Percentiles rank a stretch among this genome's conserved stretches.
Conservation (phyloP, 2,888 invertebrate species). For the Drosophila parthenogenetica region DNA sequence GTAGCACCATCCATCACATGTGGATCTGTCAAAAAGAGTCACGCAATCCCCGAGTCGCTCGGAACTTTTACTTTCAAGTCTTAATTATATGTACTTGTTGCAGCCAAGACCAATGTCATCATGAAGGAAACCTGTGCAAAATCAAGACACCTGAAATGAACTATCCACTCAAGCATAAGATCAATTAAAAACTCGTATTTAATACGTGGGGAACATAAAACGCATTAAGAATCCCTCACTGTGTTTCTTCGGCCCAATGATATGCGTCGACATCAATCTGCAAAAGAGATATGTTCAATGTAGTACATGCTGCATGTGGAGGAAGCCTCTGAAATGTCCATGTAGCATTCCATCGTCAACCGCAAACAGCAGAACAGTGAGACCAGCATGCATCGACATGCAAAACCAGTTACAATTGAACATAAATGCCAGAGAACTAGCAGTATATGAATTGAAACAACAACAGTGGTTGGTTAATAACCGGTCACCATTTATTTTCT, state of each 20-base stretch:
- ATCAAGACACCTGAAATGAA: constrained; percentile 7
- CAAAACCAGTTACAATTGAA: constrained; percentile 60
- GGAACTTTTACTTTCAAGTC: constrained; percentile 48
- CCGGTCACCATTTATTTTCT: constrained; percentile 52
- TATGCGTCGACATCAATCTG: constrained; percentile 54
- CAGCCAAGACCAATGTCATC: constrained; percentile 29
- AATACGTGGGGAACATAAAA: constrained; percentile 51
- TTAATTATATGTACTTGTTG: constrained; percentile 41
- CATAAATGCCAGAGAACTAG: constrained; percentile 30
- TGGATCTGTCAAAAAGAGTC: constrained; percentile 34
- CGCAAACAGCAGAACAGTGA: constrained; percentile 46
- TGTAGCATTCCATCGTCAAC: constrained; percentile 53
- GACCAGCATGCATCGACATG: constrained; percentile 35
- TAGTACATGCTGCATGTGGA: constrained; percentile 25
- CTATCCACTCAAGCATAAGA: constrained; percentile 28
- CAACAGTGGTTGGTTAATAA: constrained; percentile 57
- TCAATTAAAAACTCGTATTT: constrained; percentile 64
- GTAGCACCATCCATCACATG: constrained; percentile 32
- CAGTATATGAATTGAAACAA: constrained; percentile 29
- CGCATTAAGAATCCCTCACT: constrained; percentile 60
- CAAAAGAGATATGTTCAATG: constrained; percentile 24
- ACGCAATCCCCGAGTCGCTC: constrained; percentile 27
- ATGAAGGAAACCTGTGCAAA: constrained; percentile 13
- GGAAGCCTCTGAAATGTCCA: constrained; percentile 59
- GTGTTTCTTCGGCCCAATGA: constrained; percentile 42